Percentiles rank a stretch among this genome's conserved stretches.
phyloP scores from a whole-genome alignment of 2,797 vertebrate genomes.

The Esox lucius region DNA sequence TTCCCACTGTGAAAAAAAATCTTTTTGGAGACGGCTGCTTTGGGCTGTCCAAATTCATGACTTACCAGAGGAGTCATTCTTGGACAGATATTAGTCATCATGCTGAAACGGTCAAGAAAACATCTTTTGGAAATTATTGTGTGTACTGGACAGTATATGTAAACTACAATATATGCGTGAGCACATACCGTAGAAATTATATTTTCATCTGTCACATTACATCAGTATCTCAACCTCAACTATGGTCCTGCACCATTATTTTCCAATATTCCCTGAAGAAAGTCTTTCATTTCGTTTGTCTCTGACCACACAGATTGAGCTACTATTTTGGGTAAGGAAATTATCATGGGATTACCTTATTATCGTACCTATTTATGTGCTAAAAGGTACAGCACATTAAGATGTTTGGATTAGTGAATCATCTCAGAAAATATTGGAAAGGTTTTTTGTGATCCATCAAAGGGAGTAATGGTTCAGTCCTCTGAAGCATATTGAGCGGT shows the following conservation, averaged over 20 bases:
- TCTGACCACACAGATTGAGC: neutral
- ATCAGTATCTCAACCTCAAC: neutral
- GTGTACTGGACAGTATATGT: neutral
- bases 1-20: conserved; percentile 41
- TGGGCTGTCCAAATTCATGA: conserved; percentile 26
- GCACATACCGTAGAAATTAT: neutral
- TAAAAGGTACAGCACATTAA: conserved; percentile 18
- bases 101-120: conserved; percentile 29
- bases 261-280: neutral
- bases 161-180: neutral
- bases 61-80: conserved; percentile 26
- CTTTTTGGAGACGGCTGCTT: conserved; percentile 21
- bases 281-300: neutral
- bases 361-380: neutral
- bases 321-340: conserved; percentile 25
- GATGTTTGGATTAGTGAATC: conserved; percentile 47
- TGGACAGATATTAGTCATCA: conserved; percentile 15
- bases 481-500: conserved; percentile 9
- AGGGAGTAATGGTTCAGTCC: conserved; percentile 30
- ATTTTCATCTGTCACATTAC: neutral
- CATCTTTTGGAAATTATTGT: neutral
- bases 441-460: conserved; percentile 35
- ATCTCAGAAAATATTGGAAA: conserved; percentile 24
- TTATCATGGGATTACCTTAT: conserved; percentile 21
- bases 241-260: neutral